Evolutionary conservation across 1,140 invertebrate species (phyloP), one percentile per base, ranked within the genome.

Genomic region (Nautilus pompilius): DNA sequence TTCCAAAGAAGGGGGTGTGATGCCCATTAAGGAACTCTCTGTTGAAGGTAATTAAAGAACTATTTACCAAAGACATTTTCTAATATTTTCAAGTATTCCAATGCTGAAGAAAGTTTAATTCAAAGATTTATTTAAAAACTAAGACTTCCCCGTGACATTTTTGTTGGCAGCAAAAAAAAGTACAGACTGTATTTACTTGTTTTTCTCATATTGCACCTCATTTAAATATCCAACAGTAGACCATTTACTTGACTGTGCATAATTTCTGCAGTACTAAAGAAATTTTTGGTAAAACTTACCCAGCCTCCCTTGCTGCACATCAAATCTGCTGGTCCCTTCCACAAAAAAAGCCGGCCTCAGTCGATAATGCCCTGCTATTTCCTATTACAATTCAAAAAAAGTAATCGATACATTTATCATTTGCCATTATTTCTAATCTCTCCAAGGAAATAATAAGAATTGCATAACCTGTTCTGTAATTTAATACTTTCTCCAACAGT

Each of bases 291-390:
- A 62, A 33, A 51, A 60, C 59, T 71, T 73, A 78, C 80, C 89
- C 30, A 89, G 74, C 62, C 88, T 86, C n/a, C 89, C 89, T 61
- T 87, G 83, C 73, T 89, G 88, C 0, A 90, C 85, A 64, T 88
- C 86, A 70, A 89, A 88, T 65, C 83, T 73, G 58, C 78, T 70
- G 28, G 73, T 65, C n/a, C 68, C 76, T 60, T 73, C 70, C 13
- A 70, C 65, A 48, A 79, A 71, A 66, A 81, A 80, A 20, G 72
- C 62, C 6, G 80, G 76, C 48, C 71, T 70, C 60, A 72, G 54
- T 56, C 71, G 58, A 63, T 64, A 61, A 20, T 58, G 60, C 13
- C 58, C 62, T 1, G 69, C 65, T 62, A 81, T 78, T 53, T 80
- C 77, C 74, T 79, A n/a, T n/a, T n/a, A n/a, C n/a, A n/a, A n/a